Percentiles rank a stretch among this genome's conserved stretches.
These are phyloP conservation scores for Limonius californicus DNA, from an alignment of 1,140 invertebrate genomes.

Conservation along the genomic window DNA sequence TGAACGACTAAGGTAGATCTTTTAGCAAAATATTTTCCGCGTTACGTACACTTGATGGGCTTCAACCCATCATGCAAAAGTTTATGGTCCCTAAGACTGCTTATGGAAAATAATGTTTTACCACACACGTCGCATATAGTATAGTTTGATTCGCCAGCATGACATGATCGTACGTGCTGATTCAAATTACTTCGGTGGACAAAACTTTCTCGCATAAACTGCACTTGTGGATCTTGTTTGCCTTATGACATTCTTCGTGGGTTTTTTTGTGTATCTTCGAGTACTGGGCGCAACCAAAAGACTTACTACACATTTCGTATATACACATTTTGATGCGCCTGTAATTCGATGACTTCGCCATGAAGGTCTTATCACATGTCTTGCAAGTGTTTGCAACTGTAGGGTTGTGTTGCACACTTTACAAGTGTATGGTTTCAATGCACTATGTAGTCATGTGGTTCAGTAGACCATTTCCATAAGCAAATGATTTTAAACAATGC, in stretches of 20 bases:
- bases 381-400: too few relatives aligned
- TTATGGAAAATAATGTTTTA: background rate
- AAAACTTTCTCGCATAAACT: background rate
- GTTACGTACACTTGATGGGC: slow-evolving; percentile 38
- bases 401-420: too few relatives aligned
- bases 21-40: slow-evolving; percentile 1
- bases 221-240: background rate
- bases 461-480: too few relatives aligned
- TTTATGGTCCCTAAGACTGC: slow-evolving; percentile 51
- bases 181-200: background rate
- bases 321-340: background rate
- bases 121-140: slow-evolving; percentile 28
- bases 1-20: slow-evolving; percentile 13
- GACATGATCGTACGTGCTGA: background rate
- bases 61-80: slow-evolving; percentile 64
- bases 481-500: too few relatives aligned
- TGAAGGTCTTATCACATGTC: too few relatives aligned
- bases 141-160: background rate
- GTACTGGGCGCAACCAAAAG: background rate
- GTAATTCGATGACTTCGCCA: too few relatives aligned
- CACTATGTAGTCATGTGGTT: too few relatives aligned
- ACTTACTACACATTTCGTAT: background rate
- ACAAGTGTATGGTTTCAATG: too few relatives aligned
- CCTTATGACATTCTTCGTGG: background rate
- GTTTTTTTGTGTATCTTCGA: background rate